Evolutionary conservation across 2,113 vertebrate species (phyloP).

Genomic region (Callorhinus ursinus): DNA sequence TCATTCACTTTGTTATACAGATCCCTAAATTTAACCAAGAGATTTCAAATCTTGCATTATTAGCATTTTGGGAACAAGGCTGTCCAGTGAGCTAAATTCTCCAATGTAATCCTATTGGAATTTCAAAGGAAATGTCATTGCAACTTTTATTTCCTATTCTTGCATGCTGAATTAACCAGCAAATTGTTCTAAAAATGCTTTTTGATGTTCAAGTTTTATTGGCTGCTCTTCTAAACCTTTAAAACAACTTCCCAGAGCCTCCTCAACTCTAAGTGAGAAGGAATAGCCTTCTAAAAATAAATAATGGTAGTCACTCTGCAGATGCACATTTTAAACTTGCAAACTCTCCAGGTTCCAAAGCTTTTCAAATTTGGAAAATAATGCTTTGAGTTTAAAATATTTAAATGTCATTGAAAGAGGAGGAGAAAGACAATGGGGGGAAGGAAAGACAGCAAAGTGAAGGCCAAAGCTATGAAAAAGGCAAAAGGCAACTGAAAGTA

Average conservation of each 20-base stretch:
- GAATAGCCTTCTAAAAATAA: constrained; percentile 3
- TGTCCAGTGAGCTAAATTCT: constrained; percentile 4
- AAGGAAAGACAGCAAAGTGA: neutral
- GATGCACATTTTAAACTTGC: constrained; percentile 3
- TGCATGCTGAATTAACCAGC: neutral
- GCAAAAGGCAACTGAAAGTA: neutral
- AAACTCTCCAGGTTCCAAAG: neutral
- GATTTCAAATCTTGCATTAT: constrained; percentile 16
- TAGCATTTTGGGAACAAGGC: neutral
- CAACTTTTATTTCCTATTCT: constrained; percentile 44
- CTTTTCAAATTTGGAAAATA: constrained; percentile 37
- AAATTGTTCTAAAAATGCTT: constrained; percentile 26
- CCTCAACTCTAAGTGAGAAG: neutral
- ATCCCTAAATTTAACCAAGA: neutral
- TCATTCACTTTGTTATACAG: neutral
- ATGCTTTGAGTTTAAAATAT: constrained; percentile 6
- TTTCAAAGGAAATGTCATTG: constrained; percentile 39
- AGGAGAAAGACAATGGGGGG: neutral
- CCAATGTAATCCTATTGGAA: neutral
- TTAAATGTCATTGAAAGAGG: constrained; percentile 42
- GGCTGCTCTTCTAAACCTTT: constrained; percentile 37
- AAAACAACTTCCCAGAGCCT: neutral
- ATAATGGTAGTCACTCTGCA: neutral
- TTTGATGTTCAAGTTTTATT: constrained; percentile 26
- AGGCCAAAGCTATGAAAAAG: neutral